phyloP scores from a whole-genome alignment of 1,140 invertebrate species.

The Listronotus bonariensis region DNA sequence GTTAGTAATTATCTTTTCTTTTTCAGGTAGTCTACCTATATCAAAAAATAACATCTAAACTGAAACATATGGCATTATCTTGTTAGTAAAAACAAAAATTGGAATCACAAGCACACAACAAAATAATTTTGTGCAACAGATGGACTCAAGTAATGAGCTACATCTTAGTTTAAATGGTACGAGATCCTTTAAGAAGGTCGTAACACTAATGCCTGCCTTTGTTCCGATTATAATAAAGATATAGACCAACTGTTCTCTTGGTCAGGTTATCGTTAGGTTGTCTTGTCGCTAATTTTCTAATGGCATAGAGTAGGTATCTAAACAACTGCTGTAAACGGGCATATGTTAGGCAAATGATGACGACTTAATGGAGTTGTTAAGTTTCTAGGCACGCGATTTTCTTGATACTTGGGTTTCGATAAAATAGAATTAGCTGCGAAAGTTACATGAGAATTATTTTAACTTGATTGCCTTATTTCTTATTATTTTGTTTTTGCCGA shows the following conservation, averaged over 20 bases:
- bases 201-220: conserved; percentile 8
- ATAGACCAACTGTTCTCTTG: conserved; percentile 10
- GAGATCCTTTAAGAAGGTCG: conserved; percentile 9
- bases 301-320: not conserved
- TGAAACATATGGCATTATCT: too few species aligned
- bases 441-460: too few species aligned
- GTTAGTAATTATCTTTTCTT: too few species aligned
- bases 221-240: conserved; percentile 10
- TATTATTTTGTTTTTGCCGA: too few species aligned
- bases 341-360: not conserved
- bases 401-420: too few species aligned
- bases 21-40: too few species aligned
- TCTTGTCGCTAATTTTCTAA: conserved; percentile 8
- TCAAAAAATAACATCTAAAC: too few species aligned
- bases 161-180: conserved; percentile 6
- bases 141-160: not conserved
- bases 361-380: conserved; percentile 6
- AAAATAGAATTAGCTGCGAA: too few species aligned
- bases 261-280: conserved; percentile 1
- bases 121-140: conserved; percentile 12
- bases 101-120: conserved; percentile 2
- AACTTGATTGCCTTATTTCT: too few species aligned
- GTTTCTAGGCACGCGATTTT: not conserved
- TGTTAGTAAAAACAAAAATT: conserved; percentile 1
- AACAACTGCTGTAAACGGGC: not conserved